phyloP scores from a whole-genome alignment of 2,888 invertebrate genomes.

The Cerastis rubricosa region DNA sequence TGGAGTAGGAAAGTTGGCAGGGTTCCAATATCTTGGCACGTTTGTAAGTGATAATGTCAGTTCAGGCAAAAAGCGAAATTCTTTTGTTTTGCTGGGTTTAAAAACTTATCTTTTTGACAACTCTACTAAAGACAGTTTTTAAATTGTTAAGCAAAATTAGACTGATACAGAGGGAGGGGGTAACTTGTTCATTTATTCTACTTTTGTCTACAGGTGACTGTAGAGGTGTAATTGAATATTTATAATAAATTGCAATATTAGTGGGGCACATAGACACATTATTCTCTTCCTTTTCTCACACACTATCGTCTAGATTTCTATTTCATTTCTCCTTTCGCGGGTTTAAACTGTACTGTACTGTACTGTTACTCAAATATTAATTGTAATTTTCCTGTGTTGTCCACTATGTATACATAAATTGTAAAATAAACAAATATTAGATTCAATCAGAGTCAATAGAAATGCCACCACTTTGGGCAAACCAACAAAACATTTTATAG shows the following conservation, averaged over 20 bases:
- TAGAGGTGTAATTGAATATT: neutral
- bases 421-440: neutral
- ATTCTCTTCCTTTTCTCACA: no score
- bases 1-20: slow-evolving; percentile 38
- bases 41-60: slow-evolving; percentile 17
- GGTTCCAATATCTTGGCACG: slow-evolving; percentile 17
- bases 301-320: no score
- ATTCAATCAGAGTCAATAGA: neutral
- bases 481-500: neutral
- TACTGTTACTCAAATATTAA: no score
- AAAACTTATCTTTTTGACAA: neutral
- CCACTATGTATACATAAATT: no score
- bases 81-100: neutral
- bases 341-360: no score
- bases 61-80: neutral
- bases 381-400: no score
- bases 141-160: neutral
- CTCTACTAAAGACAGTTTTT: neutral
- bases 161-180: neutral
- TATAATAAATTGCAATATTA: neutral
- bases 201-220: neutral
- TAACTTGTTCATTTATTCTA: neutral
- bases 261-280: no score
- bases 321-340: no score
- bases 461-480: neutral